These are phyloP conservation scores for Microcaecilia unicolor DNA, from an alignment of 2,797 vertebrate species.

Conservation along the genomic window DNA sequence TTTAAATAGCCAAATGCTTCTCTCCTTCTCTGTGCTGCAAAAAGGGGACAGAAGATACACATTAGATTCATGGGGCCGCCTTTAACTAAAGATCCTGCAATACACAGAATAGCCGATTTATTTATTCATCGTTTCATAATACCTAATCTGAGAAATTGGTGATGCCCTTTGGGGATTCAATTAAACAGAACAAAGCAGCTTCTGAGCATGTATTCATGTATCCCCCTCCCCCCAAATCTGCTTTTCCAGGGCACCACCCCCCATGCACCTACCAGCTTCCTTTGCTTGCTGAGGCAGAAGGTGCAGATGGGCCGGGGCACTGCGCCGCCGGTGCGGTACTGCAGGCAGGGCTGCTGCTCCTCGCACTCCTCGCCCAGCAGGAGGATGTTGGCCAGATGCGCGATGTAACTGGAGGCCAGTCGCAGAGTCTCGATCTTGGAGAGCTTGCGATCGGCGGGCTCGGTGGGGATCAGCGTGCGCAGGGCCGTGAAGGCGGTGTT, in stretches of 20 bases:
- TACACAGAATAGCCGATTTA: no score
- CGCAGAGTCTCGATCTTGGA: constrained; percentile 87
- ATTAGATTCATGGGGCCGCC: constrained; percentile 12
- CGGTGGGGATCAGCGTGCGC: constrained; percentile 80
- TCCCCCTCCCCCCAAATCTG: no score
- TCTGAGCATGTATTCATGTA: no score
- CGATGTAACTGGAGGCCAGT: constrained; percentile 82
- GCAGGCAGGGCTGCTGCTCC: constrained; percentile 60
- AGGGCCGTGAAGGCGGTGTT: constrained; percentile 79
- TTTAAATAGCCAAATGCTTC: constrained; percentile 54
- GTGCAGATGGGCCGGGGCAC: constrained; percentile 76
- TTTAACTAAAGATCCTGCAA: no score
- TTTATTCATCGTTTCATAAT: no score
- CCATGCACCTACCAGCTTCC: constrained; percentile 71
- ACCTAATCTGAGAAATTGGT: no score
- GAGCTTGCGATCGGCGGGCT: constrained; percentile 74
- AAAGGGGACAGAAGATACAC: constrained; percentile 10
- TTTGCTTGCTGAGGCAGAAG: constrained; percentile 81
- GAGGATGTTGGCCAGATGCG: constrained; percentile 77
- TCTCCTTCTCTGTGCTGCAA: constrained; percentile 63
- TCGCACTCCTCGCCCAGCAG: constrained; percentile 60
- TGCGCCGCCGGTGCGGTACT: constrained; percentile 40
- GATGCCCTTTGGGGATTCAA: no score
- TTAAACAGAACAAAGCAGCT: no score
- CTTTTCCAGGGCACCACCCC: no score